Evolutionary conservation across 1,140 invertebrate genomes (phyloP), one percentile per base, ranked within the genome.

Genomic region (Aphelinus certus): DNA sequence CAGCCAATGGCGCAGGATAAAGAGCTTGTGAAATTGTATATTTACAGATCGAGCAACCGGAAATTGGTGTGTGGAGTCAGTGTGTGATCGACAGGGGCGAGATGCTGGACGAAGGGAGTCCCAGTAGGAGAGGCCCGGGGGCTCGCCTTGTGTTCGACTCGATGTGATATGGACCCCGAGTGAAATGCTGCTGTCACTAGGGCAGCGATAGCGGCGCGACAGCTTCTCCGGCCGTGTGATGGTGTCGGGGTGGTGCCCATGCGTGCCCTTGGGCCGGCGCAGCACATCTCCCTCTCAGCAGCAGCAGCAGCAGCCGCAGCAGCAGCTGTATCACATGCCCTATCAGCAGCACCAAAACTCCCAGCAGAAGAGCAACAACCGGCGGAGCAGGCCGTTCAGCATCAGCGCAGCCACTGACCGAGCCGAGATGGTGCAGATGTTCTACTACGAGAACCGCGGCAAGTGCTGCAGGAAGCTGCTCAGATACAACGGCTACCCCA

Each of bases 391-490:
- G 63, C 84, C 87, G 42, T 86, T 84, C 77, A 83, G 84, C 73
- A 82, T 86, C 67, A 84, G 84, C 77, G 80, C 81, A 71, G 81
- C 82, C 26, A 84, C 84, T 64, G 83, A 86, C 71, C 83, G 84
- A 71, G 79, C 86, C 69, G 85, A 87, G 57, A 90, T 91, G 90
- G 92, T 92, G 55, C 92, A 93, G 84, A 89, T 93, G 88, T 92
- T 93, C 83, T 93, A 93, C 81, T 93, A 93, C 78, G 92, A 94
- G 81, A 92, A 90, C 78, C 88, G 91, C 49, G 92, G 92, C 71
- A 92, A 93, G 80, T 92, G 91, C 81, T 93, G 92, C 85, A 91
- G 91, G 79, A 93, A 93, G 83, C 86, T 94, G 47, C 89, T 94
- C 61, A 89, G 90, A 81, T 91, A 93, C 87, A 92, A 93, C 83